Base-by-base conservation (phyloP, 2,113 vertebrate species). In the Pipra filicauda region DNA sequence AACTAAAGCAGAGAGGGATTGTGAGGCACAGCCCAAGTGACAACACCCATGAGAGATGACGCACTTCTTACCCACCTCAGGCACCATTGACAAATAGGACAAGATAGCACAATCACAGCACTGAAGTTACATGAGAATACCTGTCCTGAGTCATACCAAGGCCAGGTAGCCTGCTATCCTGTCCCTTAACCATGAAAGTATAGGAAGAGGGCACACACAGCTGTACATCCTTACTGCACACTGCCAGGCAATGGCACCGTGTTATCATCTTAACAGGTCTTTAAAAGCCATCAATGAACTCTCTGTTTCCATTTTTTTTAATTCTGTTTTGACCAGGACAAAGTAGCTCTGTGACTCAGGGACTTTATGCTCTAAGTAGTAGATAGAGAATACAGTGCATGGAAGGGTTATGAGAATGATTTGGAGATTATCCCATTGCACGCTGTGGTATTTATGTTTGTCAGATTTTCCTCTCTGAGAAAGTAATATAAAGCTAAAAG, bases 1-100 rank as follows among this genome's bases (percentile, higher is more conserved):
- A 0, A 28, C 15, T 48, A 30, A 61, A 64, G 46, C 1, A 1
- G 69, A 43, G 39, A 3, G 0, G 28, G n/a, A 52, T 12, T 0
- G 1, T 2, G 1, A 69, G n/a, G 39, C 6, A 1, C 7, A 54
- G 37, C 35, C 31, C 30, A 24, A 62, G 48, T 15, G 41, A 33
- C 48, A 23, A 13, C 33, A 67, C 5, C 26, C 67, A n/a, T 0
- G 1, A 71, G 59, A 58, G 33, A 49, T 20, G 20, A 77, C 3
- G 2, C 6, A 5, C 37, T 67, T 83, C 44, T 61, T 51, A 11
- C 31, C 28, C 23, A 8, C 27, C 43, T 48, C 61, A 37, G 66
- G 20, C 20, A 49, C 11, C 6, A 3, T 39, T 0, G 0, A n/a
- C 41, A 75, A 55, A 3, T 21, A 46, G 43, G 61, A 69, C 31